A percentile compares a stretch with the other conserved stretches of the same genome.
phyloP scores from a whole-genome alignment of 2,888 invertebrate species.

The Erynnis tages region DNA sequence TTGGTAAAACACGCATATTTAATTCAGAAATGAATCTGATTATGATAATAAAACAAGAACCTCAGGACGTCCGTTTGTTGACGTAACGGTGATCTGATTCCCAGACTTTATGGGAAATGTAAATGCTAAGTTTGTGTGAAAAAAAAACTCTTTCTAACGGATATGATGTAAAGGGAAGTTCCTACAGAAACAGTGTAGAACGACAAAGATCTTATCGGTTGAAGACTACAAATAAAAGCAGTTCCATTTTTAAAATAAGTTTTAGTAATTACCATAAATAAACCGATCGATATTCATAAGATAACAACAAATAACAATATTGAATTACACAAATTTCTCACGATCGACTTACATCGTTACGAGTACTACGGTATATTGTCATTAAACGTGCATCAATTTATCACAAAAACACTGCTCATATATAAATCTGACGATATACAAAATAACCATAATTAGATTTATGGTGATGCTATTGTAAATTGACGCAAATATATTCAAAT shows the following conservation, averaged over 20 bases:
- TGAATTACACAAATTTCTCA: conserved; percentile 41
- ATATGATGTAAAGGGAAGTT: background rate
- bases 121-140: conserved; percentile 21
- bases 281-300: background rate
- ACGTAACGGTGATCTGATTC: conserved; percentile 32
- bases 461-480: conserved; percentile 61
- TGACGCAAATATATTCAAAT: conserved; percentile 77
- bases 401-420: conserved; percentile 43
- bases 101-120: conserved; percentile 33
- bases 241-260: too few species aligned
- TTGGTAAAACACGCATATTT: conserved; percentile 31
- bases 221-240: too few species aligned
- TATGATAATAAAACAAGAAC: conserved; percentile 55
- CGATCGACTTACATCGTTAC: conserved; percentile 54
- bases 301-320: conserved; percentile 30
- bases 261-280: too few species aligned
- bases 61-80: conserved; percentile 63
- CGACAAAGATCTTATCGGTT: too few species aligned
- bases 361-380: conserved; percentile 45
- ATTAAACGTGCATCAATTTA: conserved; percentile 55
- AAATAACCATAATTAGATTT: conserved; percentile 63
- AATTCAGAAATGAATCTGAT: conserved; percentile 29
- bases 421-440: conserved; percentile 47
- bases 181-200: too few species aligned
- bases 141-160: background rate